phyloP scores from a whole-genome alignment of 2,888 invertebrate genomes.

The Chouioia cunea region DNA sequence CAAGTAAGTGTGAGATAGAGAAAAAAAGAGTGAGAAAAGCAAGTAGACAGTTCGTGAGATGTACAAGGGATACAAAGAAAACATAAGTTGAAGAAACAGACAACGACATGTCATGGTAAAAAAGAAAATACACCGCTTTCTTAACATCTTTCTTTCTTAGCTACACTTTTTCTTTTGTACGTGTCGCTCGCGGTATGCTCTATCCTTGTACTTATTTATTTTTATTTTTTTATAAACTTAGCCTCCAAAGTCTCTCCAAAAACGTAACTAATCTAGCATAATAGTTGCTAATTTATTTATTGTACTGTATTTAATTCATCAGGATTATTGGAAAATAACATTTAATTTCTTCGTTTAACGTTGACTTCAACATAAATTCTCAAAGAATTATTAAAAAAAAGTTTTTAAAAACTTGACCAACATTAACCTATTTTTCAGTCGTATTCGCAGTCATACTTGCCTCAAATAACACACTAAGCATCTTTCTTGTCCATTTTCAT shows the following conservation, averaged over 20 bases:
- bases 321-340: too few species aligned
- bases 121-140: slow-evolving; percentile 34
- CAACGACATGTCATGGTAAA: slow-evolving; percentile 30
- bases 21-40: slow-evolving; percentile 5
- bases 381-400: too few species aligned
- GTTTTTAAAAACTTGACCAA: too few species aligned
- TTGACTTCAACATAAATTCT: too few species aligned
- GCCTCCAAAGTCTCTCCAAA: background rate
- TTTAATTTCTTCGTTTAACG: background rate
- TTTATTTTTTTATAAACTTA: background rate
- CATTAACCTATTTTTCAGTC: too few species aligned
- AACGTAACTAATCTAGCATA: too few species aligned
- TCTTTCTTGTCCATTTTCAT: background rate
- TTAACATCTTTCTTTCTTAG: slow-evolving; percentile 21
- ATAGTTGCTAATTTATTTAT: too few species aligned
- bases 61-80: slow-evolving; percentile 35
- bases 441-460: too few species aligned
- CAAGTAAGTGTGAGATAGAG: background rate
- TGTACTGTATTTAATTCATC: too few species aligned
- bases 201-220: background rate
- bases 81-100: slow-evolving; percentile 40
- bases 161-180: background rate
- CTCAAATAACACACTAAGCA: background rate
- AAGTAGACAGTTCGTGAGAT: slow-evolving; percentile 26
- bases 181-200: background rate